A percentile compares a stretch with the other conserved stretches of the same genome.
phyloP scores from a whole-genome alignment of 2,797 vertebrate species.

The Morelia viridis region DNA sequence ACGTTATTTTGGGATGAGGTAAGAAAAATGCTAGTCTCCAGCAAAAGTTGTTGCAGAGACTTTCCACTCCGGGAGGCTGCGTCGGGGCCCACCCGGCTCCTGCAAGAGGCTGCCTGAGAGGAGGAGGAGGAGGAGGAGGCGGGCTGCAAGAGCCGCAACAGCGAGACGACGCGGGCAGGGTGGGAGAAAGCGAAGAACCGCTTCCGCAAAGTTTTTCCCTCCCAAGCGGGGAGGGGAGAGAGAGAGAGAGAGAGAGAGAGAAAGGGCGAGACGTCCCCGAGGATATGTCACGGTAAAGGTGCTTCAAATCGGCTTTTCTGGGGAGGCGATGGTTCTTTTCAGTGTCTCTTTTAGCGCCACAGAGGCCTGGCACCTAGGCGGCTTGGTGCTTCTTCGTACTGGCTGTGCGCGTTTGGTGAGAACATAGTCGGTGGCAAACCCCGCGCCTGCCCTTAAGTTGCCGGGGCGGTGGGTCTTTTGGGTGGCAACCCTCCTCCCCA shows the following conservation, averaged over 20 bases:
- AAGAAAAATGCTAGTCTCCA: background rate
- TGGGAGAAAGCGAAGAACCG: background rate
- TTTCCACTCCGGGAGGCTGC: background rate
- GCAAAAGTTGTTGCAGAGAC: no score
- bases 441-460: background rate
- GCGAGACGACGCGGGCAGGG: background rate
- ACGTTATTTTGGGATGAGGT: background rate
- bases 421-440: background rate
- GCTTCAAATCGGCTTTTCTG: background rate
- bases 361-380: background rate
- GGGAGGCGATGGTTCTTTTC: no score
- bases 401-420: background rate
- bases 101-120: background rate
- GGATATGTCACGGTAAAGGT: constrained; percentile 50
- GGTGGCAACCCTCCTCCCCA: background rate
- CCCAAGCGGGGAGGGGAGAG: background rate
- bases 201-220: background rate
- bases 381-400: fast-evolving
- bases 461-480: background rate
- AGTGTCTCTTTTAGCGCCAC: background rate
- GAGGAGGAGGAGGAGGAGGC: constrained; percentile 1
- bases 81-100: background rate
- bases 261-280: background rate
- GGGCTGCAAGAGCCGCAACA: background rate
- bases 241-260: background rate